A percentile compares a stretch with the other conserved stretches of the same genome.
phyloP scores from a whole-genome alignment of 2,888 invertebrate genomes.

The Brachyptera risi region DNA sequence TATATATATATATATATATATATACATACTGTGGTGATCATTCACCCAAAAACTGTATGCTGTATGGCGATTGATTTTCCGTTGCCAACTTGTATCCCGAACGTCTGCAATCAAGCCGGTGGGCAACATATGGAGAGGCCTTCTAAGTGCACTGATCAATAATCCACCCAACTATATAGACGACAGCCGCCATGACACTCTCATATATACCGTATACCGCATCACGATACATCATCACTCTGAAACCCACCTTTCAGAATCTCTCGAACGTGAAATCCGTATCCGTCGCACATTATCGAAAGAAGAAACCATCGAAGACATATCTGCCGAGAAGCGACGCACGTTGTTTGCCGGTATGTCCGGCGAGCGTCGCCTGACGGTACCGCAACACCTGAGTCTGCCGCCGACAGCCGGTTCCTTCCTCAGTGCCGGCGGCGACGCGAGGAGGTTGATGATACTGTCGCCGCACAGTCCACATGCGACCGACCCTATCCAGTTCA shows the following conservation, averaged over 20 bases:
- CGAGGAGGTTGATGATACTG: constrained; percentile 67
- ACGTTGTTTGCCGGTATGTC: constrained; percentile 56
- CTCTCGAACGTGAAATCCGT: constrained; percentile 52
- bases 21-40: too few species aligned
- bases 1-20: too few species aligned
- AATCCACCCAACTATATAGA: too few species aligned
- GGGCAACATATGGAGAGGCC: too few species aligned
- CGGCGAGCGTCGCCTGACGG: constrained; percentile 53
- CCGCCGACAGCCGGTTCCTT: constrained; percentile 61
- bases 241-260: constrained; percentile 44
- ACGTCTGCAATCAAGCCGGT: too few species aligned
- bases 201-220: too few species aligned
- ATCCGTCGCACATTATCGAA: constrained; percentile 59
- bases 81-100: too few species aligned
- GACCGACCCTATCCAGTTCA: constrained; percentile 57
- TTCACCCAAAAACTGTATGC: too few species aligned
- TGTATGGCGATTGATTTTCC: too few species aligned
- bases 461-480: constrained; percentile 74
- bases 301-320: constrained; percentile 44
- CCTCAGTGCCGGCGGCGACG: constrained; percentile 48
- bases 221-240: too few species aligned
- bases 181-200: too few species aligned
- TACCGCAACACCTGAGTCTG: constrained; percentile 64
- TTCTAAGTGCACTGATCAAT: too few species aligned
- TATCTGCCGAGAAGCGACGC: constrained; percentile 60